phyloP scores from a whole-genome alignment of 2,888 invertebrate species.

The Dasysyrphus tricinctus region DNA sequence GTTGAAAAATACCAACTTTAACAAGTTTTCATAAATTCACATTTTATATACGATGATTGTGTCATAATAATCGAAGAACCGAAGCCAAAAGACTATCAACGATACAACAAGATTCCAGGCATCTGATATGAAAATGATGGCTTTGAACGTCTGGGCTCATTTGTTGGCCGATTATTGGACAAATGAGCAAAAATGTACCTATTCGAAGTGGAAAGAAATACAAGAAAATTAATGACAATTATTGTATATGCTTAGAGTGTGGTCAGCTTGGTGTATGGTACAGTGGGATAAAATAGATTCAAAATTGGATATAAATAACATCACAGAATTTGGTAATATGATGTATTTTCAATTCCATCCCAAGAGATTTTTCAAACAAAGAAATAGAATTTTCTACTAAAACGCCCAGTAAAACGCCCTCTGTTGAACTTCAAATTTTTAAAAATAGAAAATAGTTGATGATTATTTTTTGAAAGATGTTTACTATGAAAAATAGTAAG shows the following conservation, averaged over 20 bases:
- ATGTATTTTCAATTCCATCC: too few relatives aligned
- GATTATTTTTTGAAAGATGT: too few relatives aligned
- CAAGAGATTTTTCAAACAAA: too few relatives aligned
- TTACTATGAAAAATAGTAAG: too few relatives aligned
- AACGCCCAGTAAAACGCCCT: too few relatives aligned
- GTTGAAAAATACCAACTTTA: constrained; percentile 72
- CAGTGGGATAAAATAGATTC: neutral
- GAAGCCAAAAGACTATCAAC: constrained; percentile 41
- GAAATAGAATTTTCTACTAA: too few relatives aligned
- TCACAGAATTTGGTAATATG: too few relatives aligned
- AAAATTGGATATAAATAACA: neutral
- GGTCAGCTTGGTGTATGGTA: neutral
- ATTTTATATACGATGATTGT: constrained; percentile 75
- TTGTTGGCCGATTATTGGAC: constrained; percentile 73
- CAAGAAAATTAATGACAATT: constrained; percentile 74
- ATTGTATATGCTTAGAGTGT: constrained; percentile 50
- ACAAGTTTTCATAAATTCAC: constrained; percentile 75
- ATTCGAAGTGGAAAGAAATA: constrained; percentile 59
- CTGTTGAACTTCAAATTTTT: too few relatives aligned
- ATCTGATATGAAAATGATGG: constrained; percentile 25
- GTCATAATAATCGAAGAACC: constrained; percentile 75
- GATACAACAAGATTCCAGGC: constrained; percentile 6
- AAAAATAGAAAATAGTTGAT: too few relatives aligned
- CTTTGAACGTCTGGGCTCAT: constrained; percentile 64
- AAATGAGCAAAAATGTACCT: constrained; percentile 57